These are phyloP conservation scores for Callinectes sapidus DNA, from an alignment of 2,888 invertebrate species.

Conservation along the genomic window DNA sequence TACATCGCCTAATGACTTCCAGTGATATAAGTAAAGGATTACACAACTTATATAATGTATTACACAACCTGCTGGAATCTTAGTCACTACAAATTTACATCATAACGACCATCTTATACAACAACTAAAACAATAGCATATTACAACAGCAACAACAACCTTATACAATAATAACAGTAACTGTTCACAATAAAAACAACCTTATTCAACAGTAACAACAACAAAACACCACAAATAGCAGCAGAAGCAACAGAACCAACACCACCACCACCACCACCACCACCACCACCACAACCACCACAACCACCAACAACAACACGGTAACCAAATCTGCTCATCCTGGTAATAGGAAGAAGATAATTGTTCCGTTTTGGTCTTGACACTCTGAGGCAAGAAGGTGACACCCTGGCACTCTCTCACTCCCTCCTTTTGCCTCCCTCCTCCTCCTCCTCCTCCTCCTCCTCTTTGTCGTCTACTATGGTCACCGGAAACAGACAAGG, in stretches of 20 bases:
- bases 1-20: neutral
- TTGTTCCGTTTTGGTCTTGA: neutral
- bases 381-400: neutral
- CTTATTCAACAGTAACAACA: neutral
- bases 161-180: neutral
- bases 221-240: too few relatives aligned
- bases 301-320: neutral
- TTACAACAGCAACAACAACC: too few relatives aligned
- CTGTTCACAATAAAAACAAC: neutral
- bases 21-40: too few relatives aligned
- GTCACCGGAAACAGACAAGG: neutral
- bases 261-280: neutral
- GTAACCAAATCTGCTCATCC: conserved; percentile 10
- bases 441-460: neutral
- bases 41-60: too few relatives aligned
- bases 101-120: too few relatives aligned
- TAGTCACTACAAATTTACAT: too few relatives aligned
- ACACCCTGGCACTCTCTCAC: neutral
- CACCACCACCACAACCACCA: neutral
- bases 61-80: too few relatives aligned
- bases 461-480: neutral
- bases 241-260: neutral
- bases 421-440: neutral
- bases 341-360: conserved; percentile 7
- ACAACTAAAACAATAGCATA: too few relatives aligned